Conservation (phyloP, 1,140 invertebrate genomes). For the Drosophila nannoptera region DNA sequence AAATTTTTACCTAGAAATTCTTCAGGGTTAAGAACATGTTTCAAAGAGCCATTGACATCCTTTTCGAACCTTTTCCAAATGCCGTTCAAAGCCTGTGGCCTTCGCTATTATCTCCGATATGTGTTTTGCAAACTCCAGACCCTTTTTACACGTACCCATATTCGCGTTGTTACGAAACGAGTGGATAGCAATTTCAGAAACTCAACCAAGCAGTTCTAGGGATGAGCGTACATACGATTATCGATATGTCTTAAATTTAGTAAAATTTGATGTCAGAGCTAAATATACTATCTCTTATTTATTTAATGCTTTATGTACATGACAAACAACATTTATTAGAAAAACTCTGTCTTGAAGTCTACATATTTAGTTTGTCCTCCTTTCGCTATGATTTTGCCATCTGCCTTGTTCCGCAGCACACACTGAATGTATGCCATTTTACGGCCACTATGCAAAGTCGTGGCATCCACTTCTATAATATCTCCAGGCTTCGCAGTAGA, state of each 20-base stretch:
- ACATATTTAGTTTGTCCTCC: conserved; percentile 91
- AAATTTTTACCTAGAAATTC: conserved; percentile 82
- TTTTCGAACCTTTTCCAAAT: conserved; percentile 56
- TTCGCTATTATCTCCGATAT: conserved; percentile 69
- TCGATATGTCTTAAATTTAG: conserved; percentile 17
- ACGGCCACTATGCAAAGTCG: conserved; percentile 87
- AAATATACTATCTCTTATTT: conserved; percentile 4
- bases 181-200: conserved; percentile 14
- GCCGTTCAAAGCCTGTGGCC: conserved; percentile 62
- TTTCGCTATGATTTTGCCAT: conserved; percentile 86
- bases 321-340: background rate
- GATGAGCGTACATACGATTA: conserved; percentile 1
- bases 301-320: background rate
- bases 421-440: conserved; percentile 90
- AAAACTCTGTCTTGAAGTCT: conserved; percentile 51
- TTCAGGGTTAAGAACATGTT: background rate
- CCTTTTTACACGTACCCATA: conserved; percentile 69
- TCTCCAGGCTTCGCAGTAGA: conserved; percentile 88
- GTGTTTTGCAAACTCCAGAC: conserved; percentile 69
- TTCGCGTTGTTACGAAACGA: conserved; percentile 31
- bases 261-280: conserved; percentile 7
- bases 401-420: conserved; percentile 86
- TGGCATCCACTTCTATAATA: conserved; percentile 87
- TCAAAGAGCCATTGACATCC: conserved; percentile 32
- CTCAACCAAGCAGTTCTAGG: conserved; percentile 18